These are phyloP conservation scores for Drosophila triauraria DNA, from an alignment of 1,140 invertebrate species.

Conservation along the genomic window DNA sequence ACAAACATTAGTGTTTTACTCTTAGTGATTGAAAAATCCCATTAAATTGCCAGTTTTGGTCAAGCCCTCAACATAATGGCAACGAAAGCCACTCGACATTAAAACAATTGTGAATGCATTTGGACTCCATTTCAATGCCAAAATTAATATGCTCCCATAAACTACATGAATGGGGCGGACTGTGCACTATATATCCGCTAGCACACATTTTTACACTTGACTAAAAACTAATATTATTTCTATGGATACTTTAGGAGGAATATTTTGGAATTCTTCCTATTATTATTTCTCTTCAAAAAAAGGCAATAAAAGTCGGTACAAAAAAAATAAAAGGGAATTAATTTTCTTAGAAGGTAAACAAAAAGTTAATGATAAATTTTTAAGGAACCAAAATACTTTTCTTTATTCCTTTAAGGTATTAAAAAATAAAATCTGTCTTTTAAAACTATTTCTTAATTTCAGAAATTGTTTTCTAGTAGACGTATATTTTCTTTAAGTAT, in stretches of 20 bases:
- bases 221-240: neutral
- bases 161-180: conserved; percentile 39
- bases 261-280: neutral
- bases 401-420: neutral
- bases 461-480: too few relatives aligned
- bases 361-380: too few relatives aligned
- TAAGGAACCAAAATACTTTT: too few relatives aligned
- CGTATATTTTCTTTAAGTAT: too few relatives aligned
- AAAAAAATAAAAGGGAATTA: too few relatives aligned
- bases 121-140: conserved; percentile 72
- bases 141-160: conserved; percentile 79
- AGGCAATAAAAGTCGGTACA: neutral
- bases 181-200: conserved; percentile 36
- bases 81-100: conserved; percentile 58
- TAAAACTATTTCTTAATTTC: neutral
- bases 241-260: neutral
- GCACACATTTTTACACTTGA: conserved; percentile 6
- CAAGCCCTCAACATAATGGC: conserved; percentile 47
- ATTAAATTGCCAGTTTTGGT: conserved; percentile 46
- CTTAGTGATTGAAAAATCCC: conserved; percentile 12
- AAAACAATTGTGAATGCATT: conserved; percentile 79
- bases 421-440: too few relatives aligned
- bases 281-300: neutral
- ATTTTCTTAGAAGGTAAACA: too few relatives aligned
- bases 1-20: neutral